These are phyloP conservation scores for Tenthredo distinguenda DNA, from an alignment of 2,888 invertebrate genomes.

Conservation along the genomic window DNA sequence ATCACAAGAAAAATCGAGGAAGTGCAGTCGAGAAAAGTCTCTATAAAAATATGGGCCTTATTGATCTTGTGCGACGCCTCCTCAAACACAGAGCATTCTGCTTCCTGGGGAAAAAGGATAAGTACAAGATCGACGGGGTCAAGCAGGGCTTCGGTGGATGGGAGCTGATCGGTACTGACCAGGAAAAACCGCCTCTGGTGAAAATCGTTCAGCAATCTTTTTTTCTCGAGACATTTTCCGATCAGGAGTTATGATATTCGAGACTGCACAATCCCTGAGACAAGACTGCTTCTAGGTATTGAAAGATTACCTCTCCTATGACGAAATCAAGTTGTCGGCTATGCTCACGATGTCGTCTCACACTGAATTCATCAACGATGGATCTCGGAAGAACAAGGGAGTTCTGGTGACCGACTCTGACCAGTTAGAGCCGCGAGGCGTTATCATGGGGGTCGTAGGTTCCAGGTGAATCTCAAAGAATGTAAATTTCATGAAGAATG, in stretches of 20 bases:
- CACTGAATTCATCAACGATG: slow-evolving; percentile 83
- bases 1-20: slow-evolving; percentile 81
- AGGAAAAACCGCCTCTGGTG: slow-evolving; percentile 80
- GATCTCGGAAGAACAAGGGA: slow-evolving; percentile 80
- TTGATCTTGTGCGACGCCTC: slow-evolving; percentile 81
- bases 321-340: slow-evolving; percentile 83
- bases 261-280: neutral
- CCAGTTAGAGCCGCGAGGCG: slow-evolving; percentile 78
- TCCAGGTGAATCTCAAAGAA: slow-evolving; percentile 63
- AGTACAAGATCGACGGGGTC: slow-evolving; percentile 79
- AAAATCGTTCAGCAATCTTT: slow-evolving; percentile 11
- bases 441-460: slow-evolving; percentile 78
- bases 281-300: slow-evolving; percentile 71
- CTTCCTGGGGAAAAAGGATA: slow-evolving; percentile 79
- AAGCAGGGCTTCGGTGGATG: slow-evolving; percentile 79
- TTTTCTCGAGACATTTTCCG: neutral
- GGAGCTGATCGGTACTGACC: slow-evolving; percentile 81
- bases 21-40: slow-evolving; percentile 80
- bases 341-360: slow-evolving; percentile 82
- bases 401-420: slow-evolving; percentile 77
- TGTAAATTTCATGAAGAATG: neutral
- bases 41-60: slow-evolving; percentile 81
- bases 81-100: slow-evolving; percentile 80
- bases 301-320: slow-evolving; percentile 82
- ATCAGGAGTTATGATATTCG: neutral